phyloP scores from a whole-genome alignment of 2,888 invertebrate genomes.

The Desoria tigrina region DNA sequence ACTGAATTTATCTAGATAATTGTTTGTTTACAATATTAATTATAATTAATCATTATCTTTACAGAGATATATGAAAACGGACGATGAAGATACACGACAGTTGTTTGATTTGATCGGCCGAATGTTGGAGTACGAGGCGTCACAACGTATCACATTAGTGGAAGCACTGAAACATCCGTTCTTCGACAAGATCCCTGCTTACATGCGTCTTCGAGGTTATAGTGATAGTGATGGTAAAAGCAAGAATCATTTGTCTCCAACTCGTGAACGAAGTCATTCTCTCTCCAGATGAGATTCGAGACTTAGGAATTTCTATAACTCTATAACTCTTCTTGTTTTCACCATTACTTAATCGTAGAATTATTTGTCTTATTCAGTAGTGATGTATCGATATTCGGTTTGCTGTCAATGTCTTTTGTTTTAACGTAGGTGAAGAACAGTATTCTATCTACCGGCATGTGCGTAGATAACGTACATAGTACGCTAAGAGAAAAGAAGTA shows the following conservation, averaged over 20 bases:
- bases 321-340: constrained; percentile 8
- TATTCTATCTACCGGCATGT: constrained; percentile 19
- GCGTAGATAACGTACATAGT: constrained; percentile 17
- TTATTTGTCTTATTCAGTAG: background rate
- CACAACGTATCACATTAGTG: constrained; percentile 79
- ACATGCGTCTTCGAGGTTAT: constrained; percentile 65
- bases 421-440: constrained; percentile 20
- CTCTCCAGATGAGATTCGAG: constrained; percentile 66
- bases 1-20: constrained; percentile 10
- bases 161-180: constrained; percentile 91
- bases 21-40: background rate
- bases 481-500: background rate
- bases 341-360: constrained; percentile 10
- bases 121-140: constrained; percentile 97
- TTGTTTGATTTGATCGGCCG: constrained; percentile 91
- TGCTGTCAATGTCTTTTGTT: constrained; percentile 19
- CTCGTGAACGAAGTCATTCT: constrained; percentile 70
- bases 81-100: constrained; percentile 86
- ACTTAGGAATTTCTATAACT: constrained; percentile 6
- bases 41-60: background rate
- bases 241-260: constrained; percentile 61
- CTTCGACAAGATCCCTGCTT: constrained; percentile 80
- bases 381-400: background rate
- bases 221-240: constrained; percentile 54
- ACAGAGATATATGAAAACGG: constrained; percentile 54